These are phyloP conservation scores for Pollenia amentaria DNA, from an alignment of 2,888 invertebrate species.

Conservation along the genomic window DNA sequence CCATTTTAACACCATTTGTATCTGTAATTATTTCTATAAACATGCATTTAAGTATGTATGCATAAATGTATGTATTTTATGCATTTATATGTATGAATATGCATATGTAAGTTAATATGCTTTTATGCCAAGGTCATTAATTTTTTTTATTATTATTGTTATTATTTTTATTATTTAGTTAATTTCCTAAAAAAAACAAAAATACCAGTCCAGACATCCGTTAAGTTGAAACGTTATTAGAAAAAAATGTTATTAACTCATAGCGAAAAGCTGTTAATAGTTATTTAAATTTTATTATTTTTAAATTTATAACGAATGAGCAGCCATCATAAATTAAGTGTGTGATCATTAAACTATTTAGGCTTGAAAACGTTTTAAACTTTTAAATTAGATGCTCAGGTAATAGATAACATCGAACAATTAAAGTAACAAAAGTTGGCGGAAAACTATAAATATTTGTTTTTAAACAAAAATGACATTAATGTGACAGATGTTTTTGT, in stretches of 20 bases:
- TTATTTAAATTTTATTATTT: neutral
- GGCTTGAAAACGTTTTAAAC: neutral
- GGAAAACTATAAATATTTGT: conserved; percentile 14
- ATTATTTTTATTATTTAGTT: neutral
- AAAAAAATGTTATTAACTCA: conserved; percentile 1
- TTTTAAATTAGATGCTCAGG: neutral
- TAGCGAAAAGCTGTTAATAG: neutral
- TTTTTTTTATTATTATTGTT: neutral
- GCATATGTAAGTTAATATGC: conserved; percentile 6
- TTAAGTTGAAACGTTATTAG: conserved; percentile 10
- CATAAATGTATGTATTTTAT: neutral
- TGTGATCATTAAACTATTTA: neutral
- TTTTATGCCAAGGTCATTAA: conserved; percentile 63
- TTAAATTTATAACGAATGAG: neutral
- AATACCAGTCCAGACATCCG: neutral
- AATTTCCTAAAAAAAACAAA: conserved; percentile 38
- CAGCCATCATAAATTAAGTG: neutral
- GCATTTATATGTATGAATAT: conserved; percentile 6
- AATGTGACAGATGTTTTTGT: conserved; percentile 15
- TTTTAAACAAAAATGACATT: neutral
- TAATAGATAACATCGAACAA: neutral
- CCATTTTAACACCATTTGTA: conserved; percentile 2
- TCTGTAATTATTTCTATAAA: neutral
- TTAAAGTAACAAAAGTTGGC: neutral
- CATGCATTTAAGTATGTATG: neutral